These are phyloP conservation scores for Coelopa frigida DNA, from an alignment of 1,140 invertebrate species.

Conservation along the genomic window DNA sequence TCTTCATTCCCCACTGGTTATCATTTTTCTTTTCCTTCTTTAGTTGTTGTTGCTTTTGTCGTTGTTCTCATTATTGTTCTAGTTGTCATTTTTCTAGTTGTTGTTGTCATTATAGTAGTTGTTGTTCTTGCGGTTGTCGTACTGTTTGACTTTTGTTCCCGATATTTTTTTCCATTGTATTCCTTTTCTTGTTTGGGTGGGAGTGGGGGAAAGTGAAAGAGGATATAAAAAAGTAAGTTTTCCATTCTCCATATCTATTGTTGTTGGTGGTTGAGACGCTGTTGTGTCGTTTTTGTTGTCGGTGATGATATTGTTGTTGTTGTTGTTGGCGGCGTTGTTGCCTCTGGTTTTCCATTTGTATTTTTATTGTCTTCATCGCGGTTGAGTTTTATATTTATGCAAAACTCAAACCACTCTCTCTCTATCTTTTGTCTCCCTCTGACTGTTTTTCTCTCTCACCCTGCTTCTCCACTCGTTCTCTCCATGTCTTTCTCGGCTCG, in stretches of 20 bases:
- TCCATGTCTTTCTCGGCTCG: no score
- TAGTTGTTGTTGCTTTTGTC: background rate
- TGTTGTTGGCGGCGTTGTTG: background rate
- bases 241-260: background rate
- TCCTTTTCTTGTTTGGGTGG: slow-evolving; percentile 4
- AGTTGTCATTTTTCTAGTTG: background rate
- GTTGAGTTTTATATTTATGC: no score
- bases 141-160: background rate
- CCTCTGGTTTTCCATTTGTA: slow-evolving; percentile 5
- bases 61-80: background rate
- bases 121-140: background rate
- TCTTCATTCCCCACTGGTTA: slow-evolving; percentile 1
- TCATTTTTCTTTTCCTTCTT: background rate
- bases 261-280: background rate
- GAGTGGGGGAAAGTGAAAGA: background rate
- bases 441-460: no score
- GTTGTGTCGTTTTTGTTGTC: background rate
- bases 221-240: background rate
- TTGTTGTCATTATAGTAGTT: slow-evolving; percentile 3
- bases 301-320: background rate
- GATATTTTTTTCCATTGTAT: slow-evolving; percentile 2
- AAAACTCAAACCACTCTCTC: no score
- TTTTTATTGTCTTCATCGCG: no score
- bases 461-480: no score
- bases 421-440: no score